Conservation (phyloP, 2,797 vertebrate genomes). For the Smutsia temminckii region DNA sequence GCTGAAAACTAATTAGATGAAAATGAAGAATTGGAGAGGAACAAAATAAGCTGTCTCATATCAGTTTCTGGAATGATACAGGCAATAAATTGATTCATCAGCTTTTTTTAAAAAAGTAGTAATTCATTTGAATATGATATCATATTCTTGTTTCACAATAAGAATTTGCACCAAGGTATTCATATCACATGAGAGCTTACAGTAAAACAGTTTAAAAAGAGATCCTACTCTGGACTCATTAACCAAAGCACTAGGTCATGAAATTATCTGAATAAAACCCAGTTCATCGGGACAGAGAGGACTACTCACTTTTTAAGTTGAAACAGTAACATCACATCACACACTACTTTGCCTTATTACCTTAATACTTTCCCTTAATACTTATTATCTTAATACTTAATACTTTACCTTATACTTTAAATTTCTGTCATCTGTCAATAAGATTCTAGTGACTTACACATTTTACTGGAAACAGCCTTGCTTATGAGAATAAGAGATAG, state of each 20-base stretch:
- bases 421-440: background rate
- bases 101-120: background rate
- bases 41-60: background rate
- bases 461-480: background rate
- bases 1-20: background rate
- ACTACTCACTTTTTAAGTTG: background rate
- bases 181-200: background rate
- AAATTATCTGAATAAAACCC: background rate
- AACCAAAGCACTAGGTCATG: background rate
- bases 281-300: background rate
- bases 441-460: background rate
- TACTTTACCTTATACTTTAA: no score
- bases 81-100: background rate
- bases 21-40: constrained; percentile 11
- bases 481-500: background rate
- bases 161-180: background rate
- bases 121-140: background rate
- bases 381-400: no score
- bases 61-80: background rate
- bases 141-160: background rate
- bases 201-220: background rate
- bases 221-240: background rate
- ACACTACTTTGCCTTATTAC: background rate
- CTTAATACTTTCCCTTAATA: no score
- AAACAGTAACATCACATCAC: background rate